Percentiles rank a stretch among this genome's conserved stretches.
Conservation (phyloP, 2,797 vertebrate genomes). For the Cryptoprocta ferox region DNA sequence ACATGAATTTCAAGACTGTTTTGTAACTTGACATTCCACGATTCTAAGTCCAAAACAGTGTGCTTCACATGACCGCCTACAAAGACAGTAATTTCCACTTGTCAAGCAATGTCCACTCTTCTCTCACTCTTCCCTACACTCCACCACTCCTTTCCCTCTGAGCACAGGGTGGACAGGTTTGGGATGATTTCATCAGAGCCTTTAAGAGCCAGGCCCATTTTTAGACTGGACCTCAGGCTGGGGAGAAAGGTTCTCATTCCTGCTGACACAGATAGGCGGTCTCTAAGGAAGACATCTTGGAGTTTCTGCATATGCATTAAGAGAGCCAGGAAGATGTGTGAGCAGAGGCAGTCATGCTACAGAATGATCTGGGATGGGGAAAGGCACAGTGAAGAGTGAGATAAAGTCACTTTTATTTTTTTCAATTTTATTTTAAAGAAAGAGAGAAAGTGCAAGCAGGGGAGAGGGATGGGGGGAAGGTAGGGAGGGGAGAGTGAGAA, state of each 20-base stretch:
- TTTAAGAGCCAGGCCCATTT: background rate
- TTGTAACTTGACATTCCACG: background rate
- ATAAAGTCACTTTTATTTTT: constrained; percentile 41
- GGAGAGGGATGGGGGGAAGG: too few relatives aligned
- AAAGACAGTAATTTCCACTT: background rate
- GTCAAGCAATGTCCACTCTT: background rate
- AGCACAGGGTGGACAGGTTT: background rate
- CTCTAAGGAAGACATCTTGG: background rate
- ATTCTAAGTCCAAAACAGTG: background rate
- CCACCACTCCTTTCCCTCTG: background rate
- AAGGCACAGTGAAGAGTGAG: background rate
- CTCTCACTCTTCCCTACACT: background rate
- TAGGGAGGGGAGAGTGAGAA: too few relatives aligned
- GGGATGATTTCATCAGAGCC: background rate
- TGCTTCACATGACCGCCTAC: background rate
- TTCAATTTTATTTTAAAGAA: background rate
- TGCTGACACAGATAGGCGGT: background rate
- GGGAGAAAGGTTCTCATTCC: background rate
- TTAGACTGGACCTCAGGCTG: background rate
- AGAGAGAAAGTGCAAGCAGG: background rate
- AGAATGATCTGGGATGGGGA: background rate
- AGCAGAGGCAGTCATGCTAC: background rate
- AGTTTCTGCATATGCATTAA: background rate
- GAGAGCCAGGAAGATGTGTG: background rate
- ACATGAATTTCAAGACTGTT: background rate